phyloP scores from a whole-genome alignment of 1,140 invertebrate species.

The Drosophila pachea region DNA sequence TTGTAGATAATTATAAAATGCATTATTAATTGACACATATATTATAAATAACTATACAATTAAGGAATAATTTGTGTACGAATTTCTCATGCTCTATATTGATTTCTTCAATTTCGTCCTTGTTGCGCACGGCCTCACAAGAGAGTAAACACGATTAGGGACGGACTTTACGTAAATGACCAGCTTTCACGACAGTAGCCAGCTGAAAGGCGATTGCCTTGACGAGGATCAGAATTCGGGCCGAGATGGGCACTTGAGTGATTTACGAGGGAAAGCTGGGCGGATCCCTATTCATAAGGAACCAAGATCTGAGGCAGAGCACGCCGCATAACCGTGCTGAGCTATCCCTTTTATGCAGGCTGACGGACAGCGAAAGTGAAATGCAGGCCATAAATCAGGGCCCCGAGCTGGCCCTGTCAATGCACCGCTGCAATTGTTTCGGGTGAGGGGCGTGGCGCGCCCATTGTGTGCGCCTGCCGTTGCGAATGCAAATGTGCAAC shows the following conservation, averaged over 20 bases:
- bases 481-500: conserved; percentile 57
- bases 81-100: too few species aligned
- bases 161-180: not conserved
- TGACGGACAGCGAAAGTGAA: conserved; percentile 57
- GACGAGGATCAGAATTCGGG: conserved; percentile 37
- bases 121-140: too few species aligned
- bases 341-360: conserved; percentile 30
- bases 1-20: too few species aligned
- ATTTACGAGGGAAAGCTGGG: conserved; percentile 63
- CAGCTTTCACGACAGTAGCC: conserved; percentile 28
- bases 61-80: too few species aligned
- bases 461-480: conserved; percentile 19
- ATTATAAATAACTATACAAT: too few species aligned
- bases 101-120: too few species aligned
- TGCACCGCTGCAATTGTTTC: conserved; percentile 29
- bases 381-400: conserved; percentile 53
- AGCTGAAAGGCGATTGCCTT: conserved; percentile 1
- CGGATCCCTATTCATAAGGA: conserved; percentile 21
- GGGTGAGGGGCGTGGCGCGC: conserved; percentile 18
- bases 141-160: too few species aligned
- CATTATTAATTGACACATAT: too few species aligned
- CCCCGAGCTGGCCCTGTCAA: conserved; percentile 11
- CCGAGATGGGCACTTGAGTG: conserved; percentile 47
- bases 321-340: conserved; percentile 25
- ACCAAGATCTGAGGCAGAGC: conserved; percentile 12